Conservation (phyloP, 2,888 invertebrate genomes). For the Andrena marginata region DNA sequence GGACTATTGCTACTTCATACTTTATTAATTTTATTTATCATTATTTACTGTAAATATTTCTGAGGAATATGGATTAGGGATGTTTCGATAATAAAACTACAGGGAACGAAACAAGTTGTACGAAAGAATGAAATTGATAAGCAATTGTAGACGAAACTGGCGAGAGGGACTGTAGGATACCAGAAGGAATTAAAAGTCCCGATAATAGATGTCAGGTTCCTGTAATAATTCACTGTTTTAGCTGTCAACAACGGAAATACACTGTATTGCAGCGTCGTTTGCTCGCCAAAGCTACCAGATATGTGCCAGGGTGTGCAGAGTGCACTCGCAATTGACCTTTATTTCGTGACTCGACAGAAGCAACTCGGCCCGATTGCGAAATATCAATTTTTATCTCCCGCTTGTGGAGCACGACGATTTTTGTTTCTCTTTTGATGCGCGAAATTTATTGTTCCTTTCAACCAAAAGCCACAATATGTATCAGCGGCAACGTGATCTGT, state of each 20-base stretch:
- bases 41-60: too few relatives aligned
- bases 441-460: not conserved
- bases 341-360: slow-evolving; percentile 36
- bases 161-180: slow-evolving; percentile 6
- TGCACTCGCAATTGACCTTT: slow-evolving; percentile 23
- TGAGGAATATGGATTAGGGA: not conserved
- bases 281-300: slow-evolving; percentile 27
- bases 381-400: slow-evolving; percentile 47
- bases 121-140: slow-evolving; percentile 20
- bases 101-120: slow-evolving; percentile 9
- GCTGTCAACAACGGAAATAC: slow-evolving; percentile 37
- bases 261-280: slow-evolving; percentile 34
- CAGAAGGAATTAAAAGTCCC: slow-evolving; percentile 53
- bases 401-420: not conserved
- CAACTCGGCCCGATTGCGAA: slow-evolving; percentile 46
- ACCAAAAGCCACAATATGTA: slow-evolving; percentile 1
- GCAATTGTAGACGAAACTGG: slow-evolving; percentile 1
- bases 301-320: slow-evolving; percentile 23
- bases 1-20: too few relatives aligned
- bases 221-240: slow-evolving; percentile 59
- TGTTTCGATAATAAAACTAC: slow-evolving; percentile 12
- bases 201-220: slow-evolving; percentile 43
- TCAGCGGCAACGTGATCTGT: not conserved
- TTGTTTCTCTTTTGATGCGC: slow-evolving; percentile 1
- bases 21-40: too few relatives aligned